Conservation (phyloP, 1,140 invertebrate species). For the Leptinotarsa texana region DNA sequence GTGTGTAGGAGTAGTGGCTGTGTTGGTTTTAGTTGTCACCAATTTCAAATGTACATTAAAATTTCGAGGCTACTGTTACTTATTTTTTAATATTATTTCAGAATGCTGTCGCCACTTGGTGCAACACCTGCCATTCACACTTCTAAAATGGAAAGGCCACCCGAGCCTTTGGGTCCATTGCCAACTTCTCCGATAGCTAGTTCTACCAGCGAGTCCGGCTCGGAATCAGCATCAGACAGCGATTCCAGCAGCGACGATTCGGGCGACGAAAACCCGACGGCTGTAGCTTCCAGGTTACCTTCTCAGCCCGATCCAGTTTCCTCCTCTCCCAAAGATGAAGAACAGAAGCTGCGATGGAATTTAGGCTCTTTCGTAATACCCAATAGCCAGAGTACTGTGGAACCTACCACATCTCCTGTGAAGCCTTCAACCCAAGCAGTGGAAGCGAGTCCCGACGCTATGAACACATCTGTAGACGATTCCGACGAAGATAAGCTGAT, state of each 20-base stretch:
- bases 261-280: slow-evolving; percentile 53
- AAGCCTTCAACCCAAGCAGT: slow-evolving; percentile 26
- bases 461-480: slow-evolving; percentile 41
- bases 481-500: slow-evolving; percentile 57
- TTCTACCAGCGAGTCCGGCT: slow-evolving; percentile 60
- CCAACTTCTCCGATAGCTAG: slow-evolving; percentile 41
- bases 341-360: slow-evolving; percentile 59
- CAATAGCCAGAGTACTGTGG: slow-evolving; percentile 32
- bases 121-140: slow-evolving; percentile 37
- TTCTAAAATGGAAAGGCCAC: slow-evolving; percentile 34
- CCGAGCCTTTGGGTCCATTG: slow-evolving; percentile 49
- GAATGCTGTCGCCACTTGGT: slow-evolving; percentile 52
- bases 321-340: slow-evolving; percentile 48
- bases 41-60: too few species aligned
- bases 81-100: slow-evolving; percentile 20
- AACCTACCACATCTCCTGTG: slow-evolving; percentile 31
- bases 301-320: slow-evolving; percentile 53
- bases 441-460: slow-evolving; percentile 33
- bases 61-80: too few species aligned
- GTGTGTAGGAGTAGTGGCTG: too few species aligned
- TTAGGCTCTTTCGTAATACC: slow-evolving; percentile 57
- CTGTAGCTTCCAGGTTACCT: slow-evolving; percentile 46
- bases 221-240: slow-evolving; percentile 59
- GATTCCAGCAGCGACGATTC: slow-evolving; percentile 60
- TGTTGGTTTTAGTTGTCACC: too few species aligned